A percentile compares a stretch with the other conserved stretches of the same genome.
phyloP scores from a whole-genome alignment of 2,113 vertebrate species.

The Sus scrofa region DNA sequence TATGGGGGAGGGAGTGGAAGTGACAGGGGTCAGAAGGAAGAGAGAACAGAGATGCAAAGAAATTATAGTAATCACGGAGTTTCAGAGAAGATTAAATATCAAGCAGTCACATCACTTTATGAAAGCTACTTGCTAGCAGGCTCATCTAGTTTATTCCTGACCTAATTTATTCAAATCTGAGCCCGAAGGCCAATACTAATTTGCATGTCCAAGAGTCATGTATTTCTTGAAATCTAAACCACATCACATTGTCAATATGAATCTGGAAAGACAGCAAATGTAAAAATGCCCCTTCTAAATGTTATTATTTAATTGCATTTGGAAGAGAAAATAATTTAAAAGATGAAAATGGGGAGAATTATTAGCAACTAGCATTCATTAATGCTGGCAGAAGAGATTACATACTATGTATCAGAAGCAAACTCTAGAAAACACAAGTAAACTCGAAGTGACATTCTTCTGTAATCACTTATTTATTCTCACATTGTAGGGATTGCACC shows the following conservation, averaged over 20 bases:
- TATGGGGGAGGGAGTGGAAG: background rate
- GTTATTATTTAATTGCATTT: constrained; percentile 67
- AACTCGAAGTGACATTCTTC: background rate
- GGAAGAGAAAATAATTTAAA: constrained; percentile 64
- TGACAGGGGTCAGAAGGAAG: constrained; percentile 63
- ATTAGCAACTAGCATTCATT: constrained; percentile 59
- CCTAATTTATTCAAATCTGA: constrained; percentile 79
- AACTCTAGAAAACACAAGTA: background rate
- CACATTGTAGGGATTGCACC: constrained; percentile 88
- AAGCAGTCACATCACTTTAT: constrained; percentile 74
- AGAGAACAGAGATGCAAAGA: constrained; percentile 59
- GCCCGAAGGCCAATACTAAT: constrained; percentile 67
- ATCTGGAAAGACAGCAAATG: constrained; percentile 73
- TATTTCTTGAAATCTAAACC: constrained; percentile 80
- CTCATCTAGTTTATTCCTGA: constrained; percentile 76
- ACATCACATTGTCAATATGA: constrained; percentile 66
- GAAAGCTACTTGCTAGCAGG: constrained; percentile 75
- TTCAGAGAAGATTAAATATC: constrained; percentile 74
- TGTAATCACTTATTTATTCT: background rate
- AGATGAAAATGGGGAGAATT: constrained; percentile 55
- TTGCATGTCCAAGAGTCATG: constrained; percentile 80
- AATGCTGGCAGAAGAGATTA: constrained; percentile 37
- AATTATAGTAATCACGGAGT: constrained; percentile 71
- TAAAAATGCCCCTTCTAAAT: constrained; percentile 70
- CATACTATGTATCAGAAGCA: constrained; percentile 10